A percentile compares a stretch with the other conserved stretches of the same genome.
phyloP scores from a whole-genome alignment of 2,888 invertebrate species.

The Pseudeuparius sepicola region DNA sequence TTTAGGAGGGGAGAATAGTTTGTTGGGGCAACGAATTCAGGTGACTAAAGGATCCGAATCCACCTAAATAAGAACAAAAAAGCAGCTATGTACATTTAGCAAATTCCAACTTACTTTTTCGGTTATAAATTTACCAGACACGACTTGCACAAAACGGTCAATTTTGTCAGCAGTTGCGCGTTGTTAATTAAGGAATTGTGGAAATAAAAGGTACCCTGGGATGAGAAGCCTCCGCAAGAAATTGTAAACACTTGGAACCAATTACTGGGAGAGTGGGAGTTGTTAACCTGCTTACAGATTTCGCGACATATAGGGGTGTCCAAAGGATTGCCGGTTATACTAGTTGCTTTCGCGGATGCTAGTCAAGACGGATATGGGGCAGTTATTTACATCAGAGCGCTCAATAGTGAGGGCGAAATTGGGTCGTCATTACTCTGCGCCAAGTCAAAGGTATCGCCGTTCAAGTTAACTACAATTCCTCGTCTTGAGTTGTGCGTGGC shows the following conservation, averaged over 20 bases:
- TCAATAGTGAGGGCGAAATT: not conserved
- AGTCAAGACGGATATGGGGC: conserved; percentile 1
- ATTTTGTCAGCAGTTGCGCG: too few species aligned
- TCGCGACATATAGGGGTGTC: conserved; percentile 8
- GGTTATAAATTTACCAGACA: too few species aligned
- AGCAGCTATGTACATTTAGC: too few species aligned
- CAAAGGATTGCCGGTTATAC: not conserved
- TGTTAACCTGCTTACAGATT: conserved; percentile 5
- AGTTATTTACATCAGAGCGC: not conserved
- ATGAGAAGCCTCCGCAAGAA: conserved; percentile 1
- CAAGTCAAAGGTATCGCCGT: not conserved
- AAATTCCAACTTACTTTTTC: too few species aligned
- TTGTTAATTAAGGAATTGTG: conserved; percentile 5
- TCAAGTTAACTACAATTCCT: conserved; percentile 4
- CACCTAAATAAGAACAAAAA: too few species aligned
- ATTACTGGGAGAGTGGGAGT: conserved; percentile 1
- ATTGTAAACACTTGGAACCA: conserved; percentile 5
- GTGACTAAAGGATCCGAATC: too few species aligned
- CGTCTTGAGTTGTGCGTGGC: conserved; percentile 1
- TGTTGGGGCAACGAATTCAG: too few species aligned
- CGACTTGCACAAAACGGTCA: too few species aligned
- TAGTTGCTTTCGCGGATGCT: conserved; percentile 4
- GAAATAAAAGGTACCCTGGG: conserved; percentile 3
- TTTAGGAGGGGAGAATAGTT: too few species aligned
- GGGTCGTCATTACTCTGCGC: not conserved